A percentile compares a stretch with the other conserved stretches of the same genome.
Evolutionary conservation across 1,140 invertebrate genomes (phyloP).

Genomic region (Nixonia krombeini): DNA sequence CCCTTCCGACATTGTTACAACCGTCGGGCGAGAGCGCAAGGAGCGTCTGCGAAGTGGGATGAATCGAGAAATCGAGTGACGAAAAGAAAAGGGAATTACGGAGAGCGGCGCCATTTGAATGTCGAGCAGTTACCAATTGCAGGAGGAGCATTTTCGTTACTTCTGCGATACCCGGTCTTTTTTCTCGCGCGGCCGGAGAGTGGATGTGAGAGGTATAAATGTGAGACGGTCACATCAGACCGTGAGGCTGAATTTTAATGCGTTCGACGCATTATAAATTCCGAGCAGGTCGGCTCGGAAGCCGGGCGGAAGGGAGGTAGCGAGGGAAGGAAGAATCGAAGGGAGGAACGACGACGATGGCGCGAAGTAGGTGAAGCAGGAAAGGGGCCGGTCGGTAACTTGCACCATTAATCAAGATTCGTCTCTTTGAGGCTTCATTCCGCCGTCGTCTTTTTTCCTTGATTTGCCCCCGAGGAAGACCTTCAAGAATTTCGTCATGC

Average conservation of each 20-base stretch:
- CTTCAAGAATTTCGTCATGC: conserved; percentile 10
- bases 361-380: conserved; percentile 27
- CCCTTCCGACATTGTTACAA: no score
- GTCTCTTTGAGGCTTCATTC: conserved; percentile 50
- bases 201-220: conserved; percentile 22
- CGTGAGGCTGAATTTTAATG: conserved; percentile 63
- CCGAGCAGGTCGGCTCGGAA: conserved; percentile 43
- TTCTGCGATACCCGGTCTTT: conserved; percentile 18
- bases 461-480: conserved; percentile 16
- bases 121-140: neutral
- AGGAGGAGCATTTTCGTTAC: neutral
- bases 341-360: conserved; percentile 20
- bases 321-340: no score
- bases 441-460: conserved; percentile 20
- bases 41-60: no score
- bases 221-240: conserved; percentile 30
- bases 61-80: no score
- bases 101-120: no score
- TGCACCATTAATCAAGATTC: conserved; percentile 69
- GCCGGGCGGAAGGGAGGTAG: no score
- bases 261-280: conserved; percentile 61
- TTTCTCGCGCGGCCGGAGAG: conserved; percentile 10
- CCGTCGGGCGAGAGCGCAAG: no score
- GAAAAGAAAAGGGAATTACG: no score
- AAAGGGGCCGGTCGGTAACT: conserved; percentile 51